phyloP scores from a whole-genome alignment of 2,797 vertebrate species.

The Gymnoscopelus microlampas region DNA sequence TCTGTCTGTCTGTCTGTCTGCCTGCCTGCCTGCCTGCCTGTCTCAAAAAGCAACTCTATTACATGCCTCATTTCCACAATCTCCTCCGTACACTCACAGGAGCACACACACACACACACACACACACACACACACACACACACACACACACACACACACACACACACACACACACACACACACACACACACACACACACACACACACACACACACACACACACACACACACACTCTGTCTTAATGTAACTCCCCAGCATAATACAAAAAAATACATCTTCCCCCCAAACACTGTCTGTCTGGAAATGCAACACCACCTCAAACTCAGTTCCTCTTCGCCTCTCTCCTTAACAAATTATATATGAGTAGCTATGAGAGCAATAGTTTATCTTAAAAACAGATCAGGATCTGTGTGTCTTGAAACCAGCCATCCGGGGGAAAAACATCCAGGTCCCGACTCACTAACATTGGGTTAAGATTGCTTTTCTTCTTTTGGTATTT shows the following conservation, averaged over 20 bases:
- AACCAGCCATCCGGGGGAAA: background rate
- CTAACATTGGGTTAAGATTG: slow-evolving; percentile 2
- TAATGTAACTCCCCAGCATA: background rate
- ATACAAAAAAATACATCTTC: background rate
- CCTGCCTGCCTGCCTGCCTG: background rate
- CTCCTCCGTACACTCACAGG: background rate
- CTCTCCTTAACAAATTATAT: background rate
- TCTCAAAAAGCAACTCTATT: slow-evolving; percentile 16
- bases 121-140: background rate
- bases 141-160: background rate
- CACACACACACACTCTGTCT: too few relatives aligned
- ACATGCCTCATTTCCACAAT: slow-evolving; percentile 16
- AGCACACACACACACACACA: background rate
- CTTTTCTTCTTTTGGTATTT: slow-evolving; percentile 8
- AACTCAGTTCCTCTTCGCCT: background rate
- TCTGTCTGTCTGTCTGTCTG: background rate
- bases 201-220: background rate
- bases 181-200: background rate
- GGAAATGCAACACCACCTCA: slow-evolving; percentile 1
- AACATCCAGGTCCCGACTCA: slow-evolving; percentile 7
- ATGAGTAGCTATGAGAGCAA: background rate
- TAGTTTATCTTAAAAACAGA: background rate
- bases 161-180: background rate
- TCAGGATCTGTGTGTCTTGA: too few relatives aligned
- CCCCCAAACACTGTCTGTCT: too few relatives aligned